Evolutionary conservation across 2,797 vertebrate species (phyloP), one percentile per base, ranked within the genome.

Genomic region (Leucoraja ocellata): DNA sequence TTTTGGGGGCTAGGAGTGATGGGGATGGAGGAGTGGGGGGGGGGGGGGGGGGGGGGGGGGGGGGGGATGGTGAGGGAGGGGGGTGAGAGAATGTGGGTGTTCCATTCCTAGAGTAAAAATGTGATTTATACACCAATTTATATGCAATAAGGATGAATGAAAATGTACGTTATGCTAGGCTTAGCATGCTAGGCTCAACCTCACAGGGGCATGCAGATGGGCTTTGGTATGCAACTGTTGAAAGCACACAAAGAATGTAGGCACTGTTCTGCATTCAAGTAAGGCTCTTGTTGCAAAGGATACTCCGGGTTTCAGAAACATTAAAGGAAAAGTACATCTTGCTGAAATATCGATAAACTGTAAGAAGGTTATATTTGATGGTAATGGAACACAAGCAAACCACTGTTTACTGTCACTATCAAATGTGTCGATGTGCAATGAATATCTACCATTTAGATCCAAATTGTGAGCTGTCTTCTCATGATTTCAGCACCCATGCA

Each of bases 161-260:
- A 74, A 92, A 92, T 92, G 68, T 92, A 92, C n/a, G 90, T 92
- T 92, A 74, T 74, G 90, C 36, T 92, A 92, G 90, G 71, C 71
- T 91, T 91, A 73, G 68, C 68, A 54, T 91, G 88, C 11, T 73
- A 91, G 18, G 68, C 23, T 92, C 39, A 92, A 54, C 71, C 21
- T 54, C 23, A 92, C 71, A 54, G 18, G 46, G 39, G 90, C 90
- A 92, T 74, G 68, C 36, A 54, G 71, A 92, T 74, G 71, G 90
- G 23, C 6, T 74, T 88, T 74, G 90, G 11, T 92, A 92, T 74
- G 90, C 90, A 76, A 73, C 90, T 54, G 90, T 74, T 74, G 68
- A 76, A 92, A 74, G 71, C 68, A 92, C 39, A 92, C 46, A 46
- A 54, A 71, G 90, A 74, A 92, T 74, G 10, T 92, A 23, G 36